Evolutionary conservation across 2,797 vertebrate genomes (phyloP), one percentile per base, ranked within the genome.

Genomic region (Sebastes alutus): DNA sequence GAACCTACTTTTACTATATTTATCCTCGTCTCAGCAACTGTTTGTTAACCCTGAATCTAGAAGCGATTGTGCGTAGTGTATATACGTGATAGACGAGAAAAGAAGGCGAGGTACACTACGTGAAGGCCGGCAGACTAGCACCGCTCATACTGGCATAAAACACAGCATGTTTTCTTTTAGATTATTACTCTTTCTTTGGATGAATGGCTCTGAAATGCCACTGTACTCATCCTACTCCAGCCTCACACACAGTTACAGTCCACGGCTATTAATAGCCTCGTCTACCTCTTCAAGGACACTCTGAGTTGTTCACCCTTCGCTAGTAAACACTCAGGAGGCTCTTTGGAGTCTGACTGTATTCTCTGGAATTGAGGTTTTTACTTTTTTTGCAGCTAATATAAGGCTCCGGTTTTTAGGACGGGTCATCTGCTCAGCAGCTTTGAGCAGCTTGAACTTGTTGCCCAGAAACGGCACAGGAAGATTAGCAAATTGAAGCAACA

Each of bases 241-340:
- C 32, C 64, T 78, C 60, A 22, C 75, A 27, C 82, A 72, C 84
- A 35, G 23, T 58, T 58, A 63, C 75, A 75, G 62, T 79, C 77
- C 55, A 7, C 14, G 2, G 74, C 71, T 85, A 82, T 85, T 80
- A 68, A 88, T 82, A 83, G 89, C 81, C 78, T 27, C n/a, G 2
- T 80, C 78, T 80, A 7, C 76, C 64, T 85, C 71, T 70, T 82
- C 74, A 85, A 82, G 82, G 82, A 80, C 78, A 27, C 69, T 60
- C 22, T 0, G 46, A 68, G 64, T 64, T 62, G 59, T 80, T 75
- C 64, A 81, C 30, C 78, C 85, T 77, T 75, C 58, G 8, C 75
- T 66, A 4, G 69, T 64, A 68, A 77, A 81, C 69, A 70, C 82
- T 75, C 80, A 13, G 23, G 73, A 78, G 65, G 55, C 72, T 82